A percentile compares a stretch with the other conserved stretches of the same genome.
Conservation (phyloP, 2,888 invertebrate species). For the Plemyria rubiginata region DNA sequence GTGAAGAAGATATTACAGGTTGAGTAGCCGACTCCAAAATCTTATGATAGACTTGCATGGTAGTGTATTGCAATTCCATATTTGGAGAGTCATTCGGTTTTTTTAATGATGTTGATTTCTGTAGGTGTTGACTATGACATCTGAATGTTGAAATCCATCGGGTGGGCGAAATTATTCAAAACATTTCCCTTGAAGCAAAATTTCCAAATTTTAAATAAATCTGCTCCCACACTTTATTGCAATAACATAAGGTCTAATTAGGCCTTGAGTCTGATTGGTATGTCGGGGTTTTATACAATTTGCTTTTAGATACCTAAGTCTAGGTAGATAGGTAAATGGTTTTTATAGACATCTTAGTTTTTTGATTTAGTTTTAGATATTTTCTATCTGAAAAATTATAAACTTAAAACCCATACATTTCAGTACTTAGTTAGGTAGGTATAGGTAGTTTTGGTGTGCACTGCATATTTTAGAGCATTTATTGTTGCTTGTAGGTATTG, state of each 20-base stretch:
- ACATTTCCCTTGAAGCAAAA: slow-evolving; percentile 27
- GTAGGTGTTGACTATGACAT: slow-evolving; percentile 11
- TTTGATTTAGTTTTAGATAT: too few species aligned
- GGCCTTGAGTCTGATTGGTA: neutral
- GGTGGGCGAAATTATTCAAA: slow-evolving; percentile 37
- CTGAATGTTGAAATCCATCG: slow-evolving; percentile 29
- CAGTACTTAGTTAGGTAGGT: too few species aligned
- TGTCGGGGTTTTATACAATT: too few species aligned
- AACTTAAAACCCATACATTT: too few species aligned
- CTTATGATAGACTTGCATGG: neutral
- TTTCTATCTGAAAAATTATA: too few species aligned
- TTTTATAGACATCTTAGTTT: too few species aligned
- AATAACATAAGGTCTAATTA: slow-evolving; percentile 27
- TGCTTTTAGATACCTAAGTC: too few species aligned
- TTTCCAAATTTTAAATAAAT: slow-evolving; percentile 28
- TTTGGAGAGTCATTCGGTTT: neutral
- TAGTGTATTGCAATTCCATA: neutral
- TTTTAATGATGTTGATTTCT: neutral
- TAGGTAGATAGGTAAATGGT: too few species aligned
- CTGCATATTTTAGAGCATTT: too few species aligned
- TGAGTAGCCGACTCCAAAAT: neutral
- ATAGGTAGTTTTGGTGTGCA: too few species aligned
- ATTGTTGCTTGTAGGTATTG: too few species aligned
- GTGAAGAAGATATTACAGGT: neutral
- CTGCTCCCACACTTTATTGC: slow-evolving; percentile 31